Evolutionary conservation across 2,888 invertebrate species (phyloP).

Genomic region (Biston stratarius): DNA sequence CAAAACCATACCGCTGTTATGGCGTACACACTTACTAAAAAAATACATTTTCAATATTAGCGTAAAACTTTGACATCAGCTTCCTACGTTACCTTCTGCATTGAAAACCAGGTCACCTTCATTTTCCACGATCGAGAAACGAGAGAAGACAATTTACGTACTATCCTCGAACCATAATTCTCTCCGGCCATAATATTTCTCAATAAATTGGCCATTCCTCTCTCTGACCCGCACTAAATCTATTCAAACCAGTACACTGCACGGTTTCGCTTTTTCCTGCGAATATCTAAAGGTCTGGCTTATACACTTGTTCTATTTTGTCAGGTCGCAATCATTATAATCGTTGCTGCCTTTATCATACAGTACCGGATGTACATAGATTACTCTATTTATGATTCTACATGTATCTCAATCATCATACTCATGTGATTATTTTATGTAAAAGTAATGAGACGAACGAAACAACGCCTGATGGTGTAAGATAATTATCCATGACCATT

Average conservation of each 20-base stretch:
- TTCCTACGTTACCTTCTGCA: not conserved
- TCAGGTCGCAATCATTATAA: not conserved
- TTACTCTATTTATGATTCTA: too few relatives aligned
- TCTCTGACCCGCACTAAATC: constrained; percentile 10
- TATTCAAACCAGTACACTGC: constrained; percentile 5
- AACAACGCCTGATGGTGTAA: too few relatives aligned
- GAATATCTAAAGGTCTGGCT: not conserved
- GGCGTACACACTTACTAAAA: too few relatives aligned
- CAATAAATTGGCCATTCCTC: constrained; percentile 25
- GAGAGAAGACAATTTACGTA: constrained; percentile 12
- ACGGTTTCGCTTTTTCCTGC: not conserved
- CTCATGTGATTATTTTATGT: too few relatives aligned
- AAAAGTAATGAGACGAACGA: too few relatives aligned
- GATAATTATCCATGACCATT: too few relatives aligned
- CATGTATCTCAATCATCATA: too few relatives aligned
- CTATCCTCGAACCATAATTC: constrained; percentile 14
- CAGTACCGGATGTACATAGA: too few relatives aligned
- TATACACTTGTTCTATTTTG: not conserved
- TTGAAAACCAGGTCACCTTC: not conserved
- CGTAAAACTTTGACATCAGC: too few relatives aligned
- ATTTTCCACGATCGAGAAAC: constrained; percentile 10
- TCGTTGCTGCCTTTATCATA: not conserved
- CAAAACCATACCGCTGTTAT: too few relatives aligned
- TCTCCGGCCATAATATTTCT: constrained; percentile 22
- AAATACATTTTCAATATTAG: too few relatives aligned